phyloP scores from a whole-genome alignment of 2,888 invertebrate genomes.

The Gymnocheta viridis region DNA sequence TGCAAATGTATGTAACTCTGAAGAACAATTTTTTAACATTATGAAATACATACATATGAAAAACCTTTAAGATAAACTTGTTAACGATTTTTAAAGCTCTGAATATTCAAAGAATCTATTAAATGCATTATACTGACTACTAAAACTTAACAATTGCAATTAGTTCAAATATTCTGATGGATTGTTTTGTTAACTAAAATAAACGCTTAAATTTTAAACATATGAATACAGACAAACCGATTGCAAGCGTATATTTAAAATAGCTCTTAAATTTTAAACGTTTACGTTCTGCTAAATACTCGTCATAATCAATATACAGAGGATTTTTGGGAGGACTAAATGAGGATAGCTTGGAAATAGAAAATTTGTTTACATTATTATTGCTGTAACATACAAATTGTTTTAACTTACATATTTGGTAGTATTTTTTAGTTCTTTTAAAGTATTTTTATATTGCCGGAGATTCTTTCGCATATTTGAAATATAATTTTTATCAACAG shows the following conservation, averaged over 20 bases:
- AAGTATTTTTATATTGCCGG: constrained; percentile 74
- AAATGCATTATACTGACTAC: constrained; percentile 48
- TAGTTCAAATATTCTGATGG: neutral
- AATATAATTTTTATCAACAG: constrained; percentile 71
- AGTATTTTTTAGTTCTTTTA: constrained; percentile 76
- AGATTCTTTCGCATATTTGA: constrained; percentile 72
- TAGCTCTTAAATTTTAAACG: constrained; percentile 75
- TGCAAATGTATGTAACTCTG: constrained; percentile 10
- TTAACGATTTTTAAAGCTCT: constrained; percentile 38
- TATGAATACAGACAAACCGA: constrained; percentile 78
- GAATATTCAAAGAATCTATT: constrained; percentile 26
- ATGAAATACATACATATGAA: neutral
- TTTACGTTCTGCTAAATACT: constrained; percentile 76
- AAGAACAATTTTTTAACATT: neutral
- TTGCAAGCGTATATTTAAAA: constrained; percentile 78
- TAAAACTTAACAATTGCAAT: neutral
- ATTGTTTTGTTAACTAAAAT: constrained; percentile 69
- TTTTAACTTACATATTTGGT: constrained; percentile 78
- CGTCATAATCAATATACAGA: constrained; percentile 78
- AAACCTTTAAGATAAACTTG: constrained; percentile 36
- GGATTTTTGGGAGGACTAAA: constrained; percentile 79
- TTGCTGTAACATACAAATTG: neutral
- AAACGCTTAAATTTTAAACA: constrained; percentile 78
- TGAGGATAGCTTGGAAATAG: constrained; percentile 75
- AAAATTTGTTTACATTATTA: constrained; percentile 27